Evolutionary conservation across 2,888 invertebrate species (phyloP).

Genomic region (Sminthurides aquaticus): DNA sequence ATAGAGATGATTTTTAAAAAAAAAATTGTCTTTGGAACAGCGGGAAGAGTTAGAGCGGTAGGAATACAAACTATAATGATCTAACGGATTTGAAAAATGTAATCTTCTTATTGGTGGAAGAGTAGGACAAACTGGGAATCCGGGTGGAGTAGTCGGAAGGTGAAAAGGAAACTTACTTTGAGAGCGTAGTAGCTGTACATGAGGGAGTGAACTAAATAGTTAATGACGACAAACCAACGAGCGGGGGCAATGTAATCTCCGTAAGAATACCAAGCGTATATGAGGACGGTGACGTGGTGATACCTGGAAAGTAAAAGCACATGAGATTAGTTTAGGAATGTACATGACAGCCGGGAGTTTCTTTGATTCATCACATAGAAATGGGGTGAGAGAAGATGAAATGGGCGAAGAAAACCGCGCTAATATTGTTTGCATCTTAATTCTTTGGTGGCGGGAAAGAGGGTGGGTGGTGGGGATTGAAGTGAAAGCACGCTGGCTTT

Average conservation of each 20-base stretch:
- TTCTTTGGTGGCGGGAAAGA: too few species aligned
- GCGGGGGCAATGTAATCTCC: constrained; percentile 82
- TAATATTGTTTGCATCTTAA: background rate
- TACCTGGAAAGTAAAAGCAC: constrained; percentile 85
- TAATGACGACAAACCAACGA: constrained; percentile 91
- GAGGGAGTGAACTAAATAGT: constrained; percentile 79
- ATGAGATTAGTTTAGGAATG: constrained; percentile 4
- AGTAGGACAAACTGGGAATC: too few species aligned
- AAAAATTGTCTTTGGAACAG: too few species aligned
- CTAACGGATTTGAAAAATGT: too few species aligned
- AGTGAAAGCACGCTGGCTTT: too few species aligned
- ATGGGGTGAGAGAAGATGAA: background rate
- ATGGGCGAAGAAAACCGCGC: background rate
- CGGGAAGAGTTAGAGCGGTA: too few species aligned
- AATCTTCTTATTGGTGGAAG: too few species aligned
- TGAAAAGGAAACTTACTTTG: constrained; percentile 15
- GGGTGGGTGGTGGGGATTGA: too few species aligned
- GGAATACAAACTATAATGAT: too few species aligned
- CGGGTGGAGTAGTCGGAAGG: too few species aligned
- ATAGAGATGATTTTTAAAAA: too few species aligned
- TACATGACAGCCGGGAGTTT: background rate
- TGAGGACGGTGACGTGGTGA: constrained; percentile 85
- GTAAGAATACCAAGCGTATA: constrained; percentile 69
- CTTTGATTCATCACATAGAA: background rate
- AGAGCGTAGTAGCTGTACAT: constrained; percentile 88